These are phyloP conservation scores for Mesembrinibis cayennensis DNA, from an alignment of 2,113 vertebrate species.

Conservation along the genomic window DNA sequence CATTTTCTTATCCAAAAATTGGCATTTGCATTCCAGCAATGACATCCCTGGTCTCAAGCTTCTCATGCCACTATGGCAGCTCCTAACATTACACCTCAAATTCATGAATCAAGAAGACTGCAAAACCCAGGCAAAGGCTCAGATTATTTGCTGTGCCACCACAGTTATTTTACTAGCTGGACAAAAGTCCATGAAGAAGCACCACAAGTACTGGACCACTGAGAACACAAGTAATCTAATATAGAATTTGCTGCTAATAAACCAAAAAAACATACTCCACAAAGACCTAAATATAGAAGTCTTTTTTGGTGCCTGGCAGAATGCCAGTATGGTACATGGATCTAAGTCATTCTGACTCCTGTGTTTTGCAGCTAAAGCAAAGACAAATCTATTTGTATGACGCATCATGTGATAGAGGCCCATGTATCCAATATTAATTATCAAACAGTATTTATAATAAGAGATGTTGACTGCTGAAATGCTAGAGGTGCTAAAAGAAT, in stretches of 20 bases:
- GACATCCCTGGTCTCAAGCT: not conserved
- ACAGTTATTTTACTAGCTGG: not conserved
- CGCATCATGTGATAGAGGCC: accelerated
- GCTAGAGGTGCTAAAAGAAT: not conserved
- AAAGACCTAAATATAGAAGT: not conserved
- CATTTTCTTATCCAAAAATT: not conserved
- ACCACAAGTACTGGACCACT: not conserved
- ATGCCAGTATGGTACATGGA: not conserved
- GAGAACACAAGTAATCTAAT: not conserved
- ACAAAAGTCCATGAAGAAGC: not conserved
- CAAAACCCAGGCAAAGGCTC: not conserved
- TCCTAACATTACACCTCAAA: not conserved
- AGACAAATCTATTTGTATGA: not conserved
- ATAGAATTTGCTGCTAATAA: not conserved
- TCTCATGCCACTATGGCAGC: not conserved
- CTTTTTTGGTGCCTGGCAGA: not conserved
- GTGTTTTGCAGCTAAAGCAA: not conserved
- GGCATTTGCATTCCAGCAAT: not conserved
- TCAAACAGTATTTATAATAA: not conserved
- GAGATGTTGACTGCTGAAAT: not conserved
- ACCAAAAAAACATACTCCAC: not conserved
- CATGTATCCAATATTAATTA: not conserved
- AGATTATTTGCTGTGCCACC: not conserved
- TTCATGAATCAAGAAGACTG: not conserved
- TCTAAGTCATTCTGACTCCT: not conserved